A percentile compares a stretch with the other conserved stretches of the same genome.
These are phyloP conservation scores for Conchocele bisecta DNA, from an alignment of 2,888 invertebrate genomes.

Conservation along the genomic window DNA sequence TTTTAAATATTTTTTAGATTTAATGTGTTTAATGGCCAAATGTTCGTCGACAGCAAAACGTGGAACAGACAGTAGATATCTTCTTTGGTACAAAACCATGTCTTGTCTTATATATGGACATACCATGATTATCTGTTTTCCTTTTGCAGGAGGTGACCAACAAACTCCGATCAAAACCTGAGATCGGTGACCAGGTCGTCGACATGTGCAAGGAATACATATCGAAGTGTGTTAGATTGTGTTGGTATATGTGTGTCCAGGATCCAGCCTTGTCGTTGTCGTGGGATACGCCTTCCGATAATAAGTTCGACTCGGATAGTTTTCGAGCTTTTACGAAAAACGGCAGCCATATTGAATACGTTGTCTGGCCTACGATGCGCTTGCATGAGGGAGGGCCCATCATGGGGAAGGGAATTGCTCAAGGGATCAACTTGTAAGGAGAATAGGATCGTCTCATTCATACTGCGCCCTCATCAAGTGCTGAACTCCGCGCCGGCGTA, in stretches of 20 bases:
- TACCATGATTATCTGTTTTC: no score
- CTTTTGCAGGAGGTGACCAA: slow-evolving; percentile 39
- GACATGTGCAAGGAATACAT: slow-evolving; percentile 40
- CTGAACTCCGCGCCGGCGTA: no score
- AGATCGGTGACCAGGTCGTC: slow-evolving; percentile 38
- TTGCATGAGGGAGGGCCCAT: slow-evolving; percentile 42
- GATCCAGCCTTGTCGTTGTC: slow-evolving; percentile 43
- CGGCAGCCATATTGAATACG: slow-evolving; percentile 44
- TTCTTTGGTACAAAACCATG: no score
- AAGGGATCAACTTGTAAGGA: slow-evolving; percentile 31
- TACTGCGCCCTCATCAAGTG: no score
- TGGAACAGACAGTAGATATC: no score
- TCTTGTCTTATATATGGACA: no score
- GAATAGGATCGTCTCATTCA: no score
- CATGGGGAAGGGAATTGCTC: slow-evolving; percentile 43
- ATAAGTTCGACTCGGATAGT: slow-evolving; percentile 25
- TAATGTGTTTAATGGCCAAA: no score
- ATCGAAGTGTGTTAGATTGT: neutral
- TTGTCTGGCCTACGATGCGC: slow-evolving; percentile 49
- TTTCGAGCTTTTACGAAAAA: slow-evolving; percentile 40
- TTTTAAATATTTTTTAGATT: no score
- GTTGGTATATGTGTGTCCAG: slow-evolving; percentile 33
- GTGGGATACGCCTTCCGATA: slow-evolving; percentile 43
- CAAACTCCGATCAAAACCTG: slow-evolving; percentile 34
- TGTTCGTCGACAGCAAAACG: no score